A percentile compares a stretch with the other conserved stretches of the same genome.
These are phyloP conservation scores for Desoria tigrina DNA, from an alignment of 2,888 invertebrate species.

Conservation along the genomic window DNA sequence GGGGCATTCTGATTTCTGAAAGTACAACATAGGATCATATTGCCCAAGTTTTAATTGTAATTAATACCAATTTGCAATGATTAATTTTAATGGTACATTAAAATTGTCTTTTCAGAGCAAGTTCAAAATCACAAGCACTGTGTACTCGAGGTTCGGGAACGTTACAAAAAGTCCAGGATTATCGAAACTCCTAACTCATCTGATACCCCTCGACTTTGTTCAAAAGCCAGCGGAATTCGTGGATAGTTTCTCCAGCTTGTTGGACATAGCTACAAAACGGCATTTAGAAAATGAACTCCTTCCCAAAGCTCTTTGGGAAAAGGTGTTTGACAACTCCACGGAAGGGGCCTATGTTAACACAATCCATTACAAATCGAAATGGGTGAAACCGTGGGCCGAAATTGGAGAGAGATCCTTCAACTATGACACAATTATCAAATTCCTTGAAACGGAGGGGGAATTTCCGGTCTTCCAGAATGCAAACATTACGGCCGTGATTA, in stretches of 20 bases:
- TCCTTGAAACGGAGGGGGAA: conserved; percentile 27
- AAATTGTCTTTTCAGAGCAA: conserved; percentile 31
- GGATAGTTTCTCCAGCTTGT: conserved; percentile 24
- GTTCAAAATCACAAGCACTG: conserved; percentile 35
- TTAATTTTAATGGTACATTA: too few relatives aligned
- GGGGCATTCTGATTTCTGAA: not conserved
- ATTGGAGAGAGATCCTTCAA: conserved; percentile 37
- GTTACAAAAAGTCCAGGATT: conserved; percentile 30
- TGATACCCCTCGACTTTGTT: conserved; percentile 28
- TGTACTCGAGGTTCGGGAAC: conserved; percentile 34
- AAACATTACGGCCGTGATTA: conserved; percentile 32
- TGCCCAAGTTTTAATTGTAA: too few relatives aligned
- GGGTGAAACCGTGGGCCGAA: conserved; percentile 31
- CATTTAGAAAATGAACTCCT: conserved; percentile 36
- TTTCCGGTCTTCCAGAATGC: conserved; percentile 28
- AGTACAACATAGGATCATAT: too few relatives aligned
- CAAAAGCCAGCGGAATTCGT: conserved; percentile 33
- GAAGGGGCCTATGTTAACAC: conserved; percentile 33
- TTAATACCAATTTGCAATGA: too few relatives aligned
- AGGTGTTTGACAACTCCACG: conserved; percentile 38
- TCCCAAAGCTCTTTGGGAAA: conserved; percentile 36
- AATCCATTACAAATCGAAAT: conserved; percentile 19
- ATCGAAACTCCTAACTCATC: conserved; percentile 31
- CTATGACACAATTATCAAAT: conserved; percentile 31
- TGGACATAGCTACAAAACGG: conserved; percentile 34